Evolutionary conservation across 2,113 vertebrate genomes (phyloP), one percentile per base, ranked within the genome.

Genomic region (Pionites leucogaster): DNA sequence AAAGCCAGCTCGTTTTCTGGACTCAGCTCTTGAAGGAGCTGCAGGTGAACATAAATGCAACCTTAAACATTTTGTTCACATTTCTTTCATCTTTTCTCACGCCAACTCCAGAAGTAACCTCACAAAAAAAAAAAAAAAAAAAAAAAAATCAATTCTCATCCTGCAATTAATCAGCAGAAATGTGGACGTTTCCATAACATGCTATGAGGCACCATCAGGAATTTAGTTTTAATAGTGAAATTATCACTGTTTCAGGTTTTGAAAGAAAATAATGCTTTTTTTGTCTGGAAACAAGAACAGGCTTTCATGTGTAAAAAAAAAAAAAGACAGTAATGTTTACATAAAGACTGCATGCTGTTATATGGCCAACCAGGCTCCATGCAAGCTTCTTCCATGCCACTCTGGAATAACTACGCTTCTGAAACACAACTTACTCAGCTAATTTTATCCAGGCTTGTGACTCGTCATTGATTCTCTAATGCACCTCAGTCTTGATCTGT

Each of bases 401-500:
- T 67, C 6, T 25, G 55, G 62, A 84, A 52, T 15, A 35, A 76
- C 65, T 79, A 3, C 3, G 11, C 29, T 72, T 24, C 89, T 91
- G 70, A 76, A 93, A 87, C 63, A 92, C 44, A 62, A 28, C 25
- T 23, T 39, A 22, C 49, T 84, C 35, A 35, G 6, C 39, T 89
- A 29, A 64, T 47, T 90, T 41, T 67, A 89, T 60, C 44, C 70
- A 82, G 77, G 70, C 37, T 76, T 82, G 57, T 69, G 78, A 57
- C 57, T 91, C 78, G 70, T 95, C 91, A 82, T 31, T 77, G 90
- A 69, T 88, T 88, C 81, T 92, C 82, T 72, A 94, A 97, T 96
- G 96, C 93, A 97, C 95, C 92, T 97, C 93, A 96, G 96, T 96
- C 96, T 96, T 95, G 86, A 95, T 82, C 96, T 35, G 74, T 65